Evolutionary conservation across 2,888 invertebrate genomes (phyloP).

Genomic region (Pseudococcus jackbeardsleyi): DNA sequence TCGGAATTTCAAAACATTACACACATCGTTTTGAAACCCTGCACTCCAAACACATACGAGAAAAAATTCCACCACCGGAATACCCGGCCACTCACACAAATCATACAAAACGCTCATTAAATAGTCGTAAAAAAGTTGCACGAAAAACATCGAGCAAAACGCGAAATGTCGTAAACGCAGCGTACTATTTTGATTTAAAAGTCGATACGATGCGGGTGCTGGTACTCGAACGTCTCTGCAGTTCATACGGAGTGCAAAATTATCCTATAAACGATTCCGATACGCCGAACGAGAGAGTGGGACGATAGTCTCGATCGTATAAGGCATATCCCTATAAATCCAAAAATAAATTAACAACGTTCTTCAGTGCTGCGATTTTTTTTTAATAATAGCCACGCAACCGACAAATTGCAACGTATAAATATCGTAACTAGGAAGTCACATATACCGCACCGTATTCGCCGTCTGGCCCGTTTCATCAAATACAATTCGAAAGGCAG

Average conservation of each 20-base stretch:
- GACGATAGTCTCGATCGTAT: background rate
- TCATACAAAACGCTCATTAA: background rate
- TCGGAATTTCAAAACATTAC: too few species aligned
- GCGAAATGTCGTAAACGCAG: background rate
- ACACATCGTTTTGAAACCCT: too few species aligned
- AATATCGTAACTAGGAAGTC: conserved; percentile 16
- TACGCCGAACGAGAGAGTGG: background rate
- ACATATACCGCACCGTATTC: background rate
- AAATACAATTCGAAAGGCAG: background rate
- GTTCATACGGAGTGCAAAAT: background rate
- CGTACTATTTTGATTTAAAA: conserved; percentile 9
- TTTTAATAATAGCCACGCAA: conserved; percentile 29
- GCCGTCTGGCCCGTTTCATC: background rate
- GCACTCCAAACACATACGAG: background rate
- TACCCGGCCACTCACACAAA: background rate
- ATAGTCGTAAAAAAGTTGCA: background rate
- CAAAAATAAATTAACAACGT: conserved; percentile 32
- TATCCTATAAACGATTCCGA: background rate
- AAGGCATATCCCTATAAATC: conserved; percentile 11
- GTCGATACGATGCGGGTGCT: conserved; percentile 3
- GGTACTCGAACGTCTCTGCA: background rate
- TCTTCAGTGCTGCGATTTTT: background rate
- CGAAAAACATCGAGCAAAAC: background rate
- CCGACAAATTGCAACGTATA: conserved; percentile 35
- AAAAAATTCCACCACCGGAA: background rate